Evolutionary conservation across 2,113 vertebrate species (phyloP), one percentile per base, ranked within the genome.

Genomic region (Orycteropus afer): DNA sequence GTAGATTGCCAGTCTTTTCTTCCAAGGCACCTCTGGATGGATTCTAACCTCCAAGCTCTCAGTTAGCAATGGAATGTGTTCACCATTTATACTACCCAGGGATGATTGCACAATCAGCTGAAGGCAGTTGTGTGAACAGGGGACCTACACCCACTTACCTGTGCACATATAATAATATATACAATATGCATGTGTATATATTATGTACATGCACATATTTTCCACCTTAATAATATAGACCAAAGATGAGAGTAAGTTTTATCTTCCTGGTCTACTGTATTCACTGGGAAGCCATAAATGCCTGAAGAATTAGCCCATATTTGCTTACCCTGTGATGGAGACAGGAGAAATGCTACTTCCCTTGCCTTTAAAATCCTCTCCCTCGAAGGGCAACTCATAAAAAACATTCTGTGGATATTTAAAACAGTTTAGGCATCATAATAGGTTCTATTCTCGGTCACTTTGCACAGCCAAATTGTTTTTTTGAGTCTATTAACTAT

Each of bases 341-440:
- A 32, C 23, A 37, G 32, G 34, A 61, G 51, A 57, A 77, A 65
- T 76, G 32, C 59, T 94, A 40, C 45, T 2, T 79, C 57, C 34
- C 10, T 5, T 29, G 89, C 47, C 80, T 97, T 95, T 96, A 97
- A 97, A 96, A 84, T 98, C 97, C 93, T 83, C 95, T 97, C 67
- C 32, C 86, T 91, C 97, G 96, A 98, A 98, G 97, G 97, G 92
- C 93, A 97, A n/a, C 71, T 93, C 84, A 73, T 92, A 97, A 71
- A 92, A 94, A 53, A 3, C 82, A 92, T 15, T 23, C 71, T 59
- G 32, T 37, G 20, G 74, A 65, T 94, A 96, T 95, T 97, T 96
- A 86, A 96, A 89, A 93, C 25, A 90, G 82, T 45, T 94, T 97
- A 94, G 51, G 49, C 25, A 67, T 96, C 65, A 88, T 83, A 67